A percentile compares a stretch with the other conserved stretches of the same genome.
Evolutionary conservation across 1,140 invertebrate genomes (phyloP).

Genomic region (Aphidius ervi): DNA sequence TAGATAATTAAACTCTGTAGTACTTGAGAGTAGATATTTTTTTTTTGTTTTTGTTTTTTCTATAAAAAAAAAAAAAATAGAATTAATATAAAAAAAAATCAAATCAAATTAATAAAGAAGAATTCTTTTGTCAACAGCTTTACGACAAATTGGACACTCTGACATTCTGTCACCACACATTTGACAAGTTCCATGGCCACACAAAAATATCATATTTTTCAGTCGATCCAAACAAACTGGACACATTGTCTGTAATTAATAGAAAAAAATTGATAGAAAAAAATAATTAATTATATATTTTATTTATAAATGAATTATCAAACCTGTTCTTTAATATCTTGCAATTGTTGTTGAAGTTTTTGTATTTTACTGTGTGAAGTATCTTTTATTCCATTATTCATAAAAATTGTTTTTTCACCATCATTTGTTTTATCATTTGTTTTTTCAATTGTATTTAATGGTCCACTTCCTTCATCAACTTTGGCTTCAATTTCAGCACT

Average conservation of each 20-base stretch:
- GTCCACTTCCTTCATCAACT: conserved; percentile 45
- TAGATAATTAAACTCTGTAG: neutral
- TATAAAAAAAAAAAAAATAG: too few species aligned
- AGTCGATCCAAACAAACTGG: conserved; percentile 95
- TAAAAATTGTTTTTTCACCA: conserved; percentile 53
- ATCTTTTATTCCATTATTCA: conserved; percentile 82
- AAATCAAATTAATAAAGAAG: conserved; percentile 67
- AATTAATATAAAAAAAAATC: too few species aligned
- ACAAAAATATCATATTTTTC: conserved; percentile 98
- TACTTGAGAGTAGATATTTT: too few species aligned
- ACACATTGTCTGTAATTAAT: conserved; percentile 84
- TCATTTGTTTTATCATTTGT: conserved; percentile 28
- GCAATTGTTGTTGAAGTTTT: conserved; percentile 91
- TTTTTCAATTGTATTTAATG: conserved; percentile 30
- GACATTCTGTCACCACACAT: conserved; percentile 96
- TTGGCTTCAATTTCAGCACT: conserved; percentile 56
- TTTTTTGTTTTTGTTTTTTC: conserved; percentile 5
- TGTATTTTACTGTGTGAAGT: conserved; percentile 77
- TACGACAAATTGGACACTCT: conserved; percentile 95
- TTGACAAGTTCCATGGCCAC: conserved; percentile 96
- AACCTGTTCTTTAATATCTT: conserved; percentile 97
- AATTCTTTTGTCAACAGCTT: conserved; percentile 92
- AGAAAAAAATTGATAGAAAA: conserved; percentile 4
- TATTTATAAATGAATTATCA: neutral
- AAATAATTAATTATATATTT: too few species aligned